Conservation (phyloP, 2,888 invertebrate genomes). For the Ornithoptera alexandrae region DNA sequence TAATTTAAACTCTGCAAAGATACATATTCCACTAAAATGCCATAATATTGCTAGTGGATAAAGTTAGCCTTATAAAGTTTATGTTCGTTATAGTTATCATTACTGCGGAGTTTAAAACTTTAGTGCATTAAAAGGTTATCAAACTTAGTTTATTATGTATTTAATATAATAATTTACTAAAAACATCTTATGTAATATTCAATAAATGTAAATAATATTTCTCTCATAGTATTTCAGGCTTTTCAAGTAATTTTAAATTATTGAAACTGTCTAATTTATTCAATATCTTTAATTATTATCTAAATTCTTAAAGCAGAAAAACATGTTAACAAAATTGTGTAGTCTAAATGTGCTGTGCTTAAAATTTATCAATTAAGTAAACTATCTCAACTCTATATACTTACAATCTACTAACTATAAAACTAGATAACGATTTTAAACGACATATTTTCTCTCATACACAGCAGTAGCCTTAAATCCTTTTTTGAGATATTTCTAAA, state of each 20-base stretch:
- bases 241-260: not conserved
- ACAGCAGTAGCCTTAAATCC: not conserved
- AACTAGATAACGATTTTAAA: conserved; percentile 8
- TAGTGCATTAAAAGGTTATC: not conserved
- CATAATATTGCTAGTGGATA: too few relatives aligned
- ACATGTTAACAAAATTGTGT: not conserved
- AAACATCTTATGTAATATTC: conserved; percentile 1
- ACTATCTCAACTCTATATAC: not conserved
- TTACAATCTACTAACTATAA: conserved; percentile 10
- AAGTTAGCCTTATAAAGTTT: not conserved
- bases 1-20: not conserved
- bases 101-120: not conserved
- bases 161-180: not conserved
- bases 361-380: not conserved
- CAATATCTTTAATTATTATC: not conserved
- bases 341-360: not conserved
- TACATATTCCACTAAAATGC: too few relatives aligned
- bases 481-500: too few relatives aligned
- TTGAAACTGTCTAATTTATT: not conserved
- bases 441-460: not conserved
- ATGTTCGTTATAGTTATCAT: not conserved
- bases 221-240: conserved; percentile 20
- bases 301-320: not conserved
- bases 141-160: not conserved
- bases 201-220: conserved; percentile 16